These are phyloP conservation scores for Linnaemya tessellans DNA, from an alignment of 2,888 invertebrate species.

Conservation along the genomic window DNA sequence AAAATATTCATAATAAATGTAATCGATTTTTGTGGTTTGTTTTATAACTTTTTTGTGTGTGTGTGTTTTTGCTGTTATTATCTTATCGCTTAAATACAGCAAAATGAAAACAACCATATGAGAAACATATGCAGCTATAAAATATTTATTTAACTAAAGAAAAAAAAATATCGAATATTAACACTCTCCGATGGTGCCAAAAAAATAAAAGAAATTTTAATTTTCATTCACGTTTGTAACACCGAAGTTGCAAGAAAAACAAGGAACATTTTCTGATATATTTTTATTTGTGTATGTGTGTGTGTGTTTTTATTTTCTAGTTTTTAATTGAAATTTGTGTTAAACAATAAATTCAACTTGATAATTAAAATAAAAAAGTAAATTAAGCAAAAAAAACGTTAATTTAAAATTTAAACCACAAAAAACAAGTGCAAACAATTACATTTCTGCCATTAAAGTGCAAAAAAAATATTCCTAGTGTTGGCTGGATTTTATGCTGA, in stretches of 20 bases:
- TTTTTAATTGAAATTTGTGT: conserved; percentile 46
- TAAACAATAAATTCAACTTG: conserved; percentile 47
- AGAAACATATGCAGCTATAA: conserved; percentile 40
- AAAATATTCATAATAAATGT: conserved; percentile 50
- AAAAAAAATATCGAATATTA: conserved; percentile 22
- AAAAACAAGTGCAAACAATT: conserved; percentile 51
- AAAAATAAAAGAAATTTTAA: conserved; percentile 26
- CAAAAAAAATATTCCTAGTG: conserved; percentile 7
- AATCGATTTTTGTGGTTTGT: conserved; percentile 65
- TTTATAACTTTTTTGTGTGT: conserved; percentile 42
- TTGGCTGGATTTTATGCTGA: conserved; percentile 25
- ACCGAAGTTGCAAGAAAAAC: conserved; percentile 55
- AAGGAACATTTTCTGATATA: conserved; percentile 19
- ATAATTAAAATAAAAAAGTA: conserved; percentile 35
- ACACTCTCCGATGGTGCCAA: background rate
- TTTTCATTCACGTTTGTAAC: conserved; percentile 35
- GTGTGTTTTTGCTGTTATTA: conserved; percentile 50
- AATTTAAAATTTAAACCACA: conserved; percentile 22
- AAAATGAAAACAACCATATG: conserved; percentile 30
- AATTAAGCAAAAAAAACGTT: conserved; percentile 1
- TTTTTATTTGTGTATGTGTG: background rate
- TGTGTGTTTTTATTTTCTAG: background rate
- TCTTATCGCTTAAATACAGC: conserved; percentile 68
- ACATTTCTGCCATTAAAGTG: conserved; percentile 1
- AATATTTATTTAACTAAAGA: conserved; percentile 41